Evolutionary conservation across 2,888 invertebrate genomes (phyloP).

Genomic region (Petrolisthes manimaculis): DNA sequence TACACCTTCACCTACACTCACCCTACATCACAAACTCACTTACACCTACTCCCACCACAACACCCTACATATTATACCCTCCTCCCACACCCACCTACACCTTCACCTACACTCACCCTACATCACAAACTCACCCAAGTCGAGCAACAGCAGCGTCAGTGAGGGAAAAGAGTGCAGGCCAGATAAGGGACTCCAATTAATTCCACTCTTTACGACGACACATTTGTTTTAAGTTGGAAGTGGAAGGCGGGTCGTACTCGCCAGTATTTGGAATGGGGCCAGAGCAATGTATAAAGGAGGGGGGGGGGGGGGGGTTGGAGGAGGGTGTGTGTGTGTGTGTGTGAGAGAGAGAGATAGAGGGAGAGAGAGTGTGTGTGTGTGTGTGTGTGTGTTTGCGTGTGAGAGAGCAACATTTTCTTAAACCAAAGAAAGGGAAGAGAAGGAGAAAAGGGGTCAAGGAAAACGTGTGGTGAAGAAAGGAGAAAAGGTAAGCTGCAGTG

Average conservation of each 20-base stretch:
- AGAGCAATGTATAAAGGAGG: neutral
- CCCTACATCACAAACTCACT: neutral
- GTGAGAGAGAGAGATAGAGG: neutral
- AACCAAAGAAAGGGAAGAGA: neutral
- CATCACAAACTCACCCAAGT: neutral
- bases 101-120: neutral
- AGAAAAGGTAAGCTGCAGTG: neutral
- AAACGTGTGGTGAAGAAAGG: neutral
- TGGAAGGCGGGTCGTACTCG: slow-evolving; percentile 33
- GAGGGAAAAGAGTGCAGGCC: neutral
- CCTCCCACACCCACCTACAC: neutral
- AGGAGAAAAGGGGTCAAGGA: neutral
- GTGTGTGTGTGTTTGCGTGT: neutral
- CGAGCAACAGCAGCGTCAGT: neutral
- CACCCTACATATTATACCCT: neutral
- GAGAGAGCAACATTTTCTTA: no score
- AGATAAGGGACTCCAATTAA: slow-evolving; percentile 39
- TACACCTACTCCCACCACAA: neutral
- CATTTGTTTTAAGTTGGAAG: slow-evolving; percentile 52
- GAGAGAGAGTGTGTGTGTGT: neutral
- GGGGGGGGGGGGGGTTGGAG: neutral
- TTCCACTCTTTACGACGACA: slow-evolving; percentile 41
- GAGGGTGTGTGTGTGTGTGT: neutral
- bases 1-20: neutral
- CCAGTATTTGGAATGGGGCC: slow-evolving; percentile 21